Evolutionary conservation across 2,113 vertebrate species (phyloP), one percentile per base, ranked within the genome.

Genomic region (Syngnathoides biaculeatus): DNA sequence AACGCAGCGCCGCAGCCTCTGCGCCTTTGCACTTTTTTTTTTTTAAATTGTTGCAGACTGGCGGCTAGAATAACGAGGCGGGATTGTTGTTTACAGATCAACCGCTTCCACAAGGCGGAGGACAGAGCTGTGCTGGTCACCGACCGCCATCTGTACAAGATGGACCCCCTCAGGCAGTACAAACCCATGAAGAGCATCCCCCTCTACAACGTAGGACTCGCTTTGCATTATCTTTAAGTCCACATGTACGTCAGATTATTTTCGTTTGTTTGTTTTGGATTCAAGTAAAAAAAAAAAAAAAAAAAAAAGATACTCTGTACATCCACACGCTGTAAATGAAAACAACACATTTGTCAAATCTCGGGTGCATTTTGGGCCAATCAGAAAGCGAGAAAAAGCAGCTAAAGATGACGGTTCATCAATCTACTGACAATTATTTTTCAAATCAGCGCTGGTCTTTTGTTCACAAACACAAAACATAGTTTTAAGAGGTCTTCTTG

Each of bases 101-200:
- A 99, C 89, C 94, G 91, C 75, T 99, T 98, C 75, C 95, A 94
- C 87, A 98, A 95, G 81, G 91, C 95, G 14, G 95, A 97, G 89
- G 91, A 98, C 89, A 89, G 97, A 59, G 93, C 94, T 0, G 92
- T 99, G 80, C 94, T 99, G 85, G 94, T 99, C 72, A 98, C 97
- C 1, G 97, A 99, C 74, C 91, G 97, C 0, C 97, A 99, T 84
- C 90, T 99, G 7, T 99, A 99, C 78, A 99, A 99, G 91, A 94
- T 99, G 96, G 95, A 99, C 73, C 96, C 97, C 19, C 84, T 92
- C 69, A 99, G 93, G 89, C 94, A 95, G 82, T 98, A 95, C 91
- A 97, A 95, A 48, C 94, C 95, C 78, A 99, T 99, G 97, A 98
- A 94, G 91, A 97, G 92, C 79, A 97, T 94, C 80, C 96, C 97